Evolutionary conservation across 2,797 vertebrate genomes (phyloP).

Genomic region (Parotocinclus haroldoi): DNA sequence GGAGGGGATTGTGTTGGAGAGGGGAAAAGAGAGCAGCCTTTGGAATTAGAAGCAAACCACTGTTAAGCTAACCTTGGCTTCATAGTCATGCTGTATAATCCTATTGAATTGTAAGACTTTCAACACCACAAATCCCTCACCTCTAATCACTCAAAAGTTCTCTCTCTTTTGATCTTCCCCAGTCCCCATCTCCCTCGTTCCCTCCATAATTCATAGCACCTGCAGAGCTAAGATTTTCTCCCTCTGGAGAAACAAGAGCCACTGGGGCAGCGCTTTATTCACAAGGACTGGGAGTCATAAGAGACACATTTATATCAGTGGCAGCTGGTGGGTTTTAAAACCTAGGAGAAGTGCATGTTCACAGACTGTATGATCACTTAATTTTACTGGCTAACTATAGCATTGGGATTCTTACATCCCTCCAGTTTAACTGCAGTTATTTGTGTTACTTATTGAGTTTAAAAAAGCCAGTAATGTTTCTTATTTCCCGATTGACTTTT

Average conservation of each 20-base stretch:
- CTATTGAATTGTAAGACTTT: constrained; percentile 23
- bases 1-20: not conserved
- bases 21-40: not conserved
- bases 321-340: too few species aligned
- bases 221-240: constrained; percentile 17
- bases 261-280: not conserved
- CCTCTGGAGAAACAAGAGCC: constrained; percentile 5
- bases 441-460: too few species aligned
- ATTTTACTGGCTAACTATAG: too few species aligned
- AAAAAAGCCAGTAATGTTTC: too few species aligned
- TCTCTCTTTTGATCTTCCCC: constrained; percentile 19
- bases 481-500: too few species aligned
- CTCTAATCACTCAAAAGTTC: constrained; percentile 19
- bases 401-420: too few species aligned
- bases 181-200: constrained; percentile 6
- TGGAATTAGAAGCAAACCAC: not conserved
- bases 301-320: too few species aligned
- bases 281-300: too few species aligned
- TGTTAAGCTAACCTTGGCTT: constrained; percentile 26
- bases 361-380: too few species aligned
- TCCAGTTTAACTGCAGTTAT: too few species aligned
- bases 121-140: constrained; percentile 6
- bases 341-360: too few species aligned
- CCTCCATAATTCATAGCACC: constrained; percentile 4
- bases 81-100: constrained; percentile 33